phyloP scores from a whole-genome alignment of 1,140 invertebrate genomes.

The Dolichoris vasculosae region DNA sequence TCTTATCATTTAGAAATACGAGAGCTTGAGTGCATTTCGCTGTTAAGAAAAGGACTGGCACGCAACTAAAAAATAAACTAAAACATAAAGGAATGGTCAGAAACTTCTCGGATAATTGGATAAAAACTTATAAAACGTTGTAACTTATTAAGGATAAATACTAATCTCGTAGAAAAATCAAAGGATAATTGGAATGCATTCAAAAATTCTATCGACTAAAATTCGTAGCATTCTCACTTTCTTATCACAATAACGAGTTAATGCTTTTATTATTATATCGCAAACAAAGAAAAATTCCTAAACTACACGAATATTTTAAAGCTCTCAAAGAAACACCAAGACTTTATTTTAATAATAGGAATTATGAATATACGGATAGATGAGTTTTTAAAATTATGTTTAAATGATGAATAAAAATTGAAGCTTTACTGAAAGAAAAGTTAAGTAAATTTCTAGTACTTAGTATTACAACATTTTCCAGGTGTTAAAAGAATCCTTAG shows the following conservation, averaged over 20 bases:
- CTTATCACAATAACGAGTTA: not conserved
- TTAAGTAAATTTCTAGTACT: too few species aligned
- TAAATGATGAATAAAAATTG: too few species aligned
- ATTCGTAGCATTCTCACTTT: not conserved
- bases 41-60: not conserved
- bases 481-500: not conserved
- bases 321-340: not conserved
- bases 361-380: not conserved
- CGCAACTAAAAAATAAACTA: not conserved
- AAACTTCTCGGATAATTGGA: not conserved
- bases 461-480: not conserved
- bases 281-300: not conserved
- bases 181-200: not conserved
- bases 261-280: not conserved
- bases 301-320: not conserved
- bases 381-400: not conserved
- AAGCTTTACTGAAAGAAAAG: too few species aligned
- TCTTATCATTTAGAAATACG: not conserved
- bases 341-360: not conserved
- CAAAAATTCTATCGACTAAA: not conserved
- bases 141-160: not conserved
- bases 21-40: slow-evolving; percentile 1
- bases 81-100: not conserved
- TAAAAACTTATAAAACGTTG: not conserved
- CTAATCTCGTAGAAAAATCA: not conserved